Evolutionary conservation across 1,140 invertebrate genomes (phyloP).

Genomic region (Triops longicaudatus): DNA sequence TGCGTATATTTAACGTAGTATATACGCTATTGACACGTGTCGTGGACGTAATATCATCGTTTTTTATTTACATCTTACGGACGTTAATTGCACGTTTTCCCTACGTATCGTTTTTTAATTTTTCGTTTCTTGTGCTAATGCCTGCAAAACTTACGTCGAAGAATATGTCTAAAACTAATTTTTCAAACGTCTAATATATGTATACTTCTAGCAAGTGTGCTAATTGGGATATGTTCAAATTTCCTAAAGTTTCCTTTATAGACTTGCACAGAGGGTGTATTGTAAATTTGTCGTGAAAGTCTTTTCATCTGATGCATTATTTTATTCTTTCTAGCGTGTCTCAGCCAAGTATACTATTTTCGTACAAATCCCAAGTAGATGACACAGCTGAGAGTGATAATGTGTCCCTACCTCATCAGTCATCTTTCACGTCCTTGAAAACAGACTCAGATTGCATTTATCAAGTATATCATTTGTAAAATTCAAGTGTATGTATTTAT

Average conservation of each 20-base stretch:
- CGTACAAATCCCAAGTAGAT: conserved; percentile 71
- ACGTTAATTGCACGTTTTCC: no score
- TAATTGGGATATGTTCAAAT: neutral
- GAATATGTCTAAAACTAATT: no score
- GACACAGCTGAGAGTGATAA: conserved; percentile 67
- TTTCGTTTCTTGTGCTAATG: no score
- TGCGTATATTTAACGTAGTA: no score
- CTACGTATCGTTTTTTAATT: no score
- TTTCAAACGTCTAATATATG: no score
- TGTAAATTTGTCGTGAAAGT: neutral
- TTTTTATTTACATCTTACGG: no score
- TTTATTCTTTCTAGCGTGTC: conserved; percentile 52
- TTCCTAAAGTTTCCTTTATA: neutral
- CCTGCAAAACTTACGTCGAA: no score
- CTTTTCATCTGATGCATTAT: conserved; percentile 22
- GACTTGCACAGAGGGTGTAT: neutral
- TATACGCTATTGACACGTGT: no score
- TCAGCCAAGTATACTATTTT: conserved; percentile 67
- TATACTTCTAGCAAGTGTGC: no score
- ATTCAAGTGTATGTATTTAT: neutral
- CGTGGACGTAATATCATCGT: no score
- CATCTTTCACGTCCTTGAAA: conserved; percentile 64
- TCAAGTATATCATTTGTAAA: conserved; percentile 47
- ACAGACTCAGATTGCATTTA: conserved; percentile 70
- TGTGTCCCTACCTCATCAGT: conserved; percentile 65